phyloP scores from a whole-genome alignment of 1,140 invertebrate genomes.

The Aphidius ervi region DNA sequence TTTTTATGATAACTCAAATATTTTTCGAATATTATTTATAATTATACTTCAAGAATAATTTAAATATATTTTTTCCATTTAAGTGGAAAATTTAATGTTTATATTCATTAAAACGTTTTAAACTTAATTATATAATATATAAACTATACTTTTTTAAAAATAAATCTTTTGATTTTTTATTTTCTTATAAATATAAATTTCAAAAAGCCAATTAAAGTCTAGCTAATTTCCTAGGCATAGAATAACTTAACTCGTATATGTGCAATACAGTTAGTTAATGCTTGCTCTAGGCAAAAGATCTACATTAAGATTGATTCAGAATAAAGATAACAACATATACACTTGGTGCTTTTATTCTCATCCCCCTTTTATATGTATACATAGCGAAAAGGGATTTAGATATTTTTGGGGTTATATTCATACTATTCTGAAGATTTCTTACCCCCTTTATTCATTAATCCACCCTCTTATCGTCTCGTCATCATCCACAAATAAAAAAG shows the following conservation, averaged over 20 bases:
- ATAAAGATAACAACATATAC: slow-evolving; percentile 9
- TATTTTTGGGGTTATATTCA: no score
- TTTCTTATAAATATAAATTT: background rate
- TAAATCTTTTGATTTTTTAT: no score
- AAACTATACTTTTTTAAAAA: no score
- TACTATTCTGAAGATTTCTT: no score
- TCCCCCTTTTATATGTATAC: background rate
- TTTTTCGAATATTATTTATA: no score
- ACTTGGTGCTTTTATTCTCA: background rate
- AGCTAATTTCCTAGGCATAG: slow-evolving; percentile 30
- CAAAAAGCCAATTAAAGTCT: slow-evolving; percentile 6
- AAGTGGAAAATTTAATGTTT: no score
- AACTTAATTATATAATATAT: no score
- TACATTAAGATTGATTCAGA: slow-evolving; percentile 27
- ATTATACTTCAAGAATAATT: no score
- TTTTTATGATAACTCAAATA: no score
- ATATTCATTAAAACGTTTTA: no score
- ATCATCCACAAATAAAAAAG: background rate
- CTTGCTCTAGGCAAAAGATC: slow-evolving; percentile 22
- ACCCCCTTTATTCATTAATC: slow-evolving; percentile 14
- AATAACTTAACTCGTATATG: slow-evolving; percentile 26
- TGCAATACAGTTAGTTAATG: background rate
- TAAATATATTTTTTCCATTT: no score
- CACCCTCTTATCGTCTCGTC: slow-evolving; percentile 7
- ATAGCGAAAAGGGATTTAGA: no score